Conservation (phyloP, 2,888 invertebrate genomes). For the Falcaria lacertinaria region DNA sequence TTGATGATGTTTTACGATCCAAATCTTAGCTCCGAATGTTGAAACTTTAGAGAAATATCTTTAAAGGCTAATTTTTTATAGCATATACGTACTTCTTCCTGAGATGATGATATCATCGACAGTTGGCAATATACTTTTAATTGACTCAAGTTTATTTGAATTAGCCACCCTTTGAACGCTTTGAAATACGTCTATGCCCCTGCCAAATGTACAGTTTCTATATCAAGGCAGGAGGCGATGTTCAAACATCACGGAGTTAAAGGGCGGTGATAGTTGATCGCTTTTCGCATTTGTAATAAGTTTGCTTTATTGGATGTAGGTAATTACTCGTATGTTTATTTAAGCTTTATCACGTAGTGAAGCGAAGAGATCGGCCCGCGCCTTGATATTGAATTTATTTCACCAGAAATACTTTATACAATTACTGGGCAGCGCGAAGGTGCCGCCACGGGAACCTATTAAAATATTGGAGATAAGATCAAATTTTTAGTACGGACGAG, state of each 20-base stretch:
- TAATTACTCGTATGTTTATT: slow-evolving; percentile 78
- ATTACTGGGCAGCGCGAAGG: slow-evolving; percentile 61
- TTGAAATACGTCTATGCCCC: too few relatives aligned
- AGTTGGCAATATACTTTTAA: too few relatives aligned
- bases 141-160: too few relatives aligned
- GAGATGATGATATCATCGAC: too few relatives aligned
- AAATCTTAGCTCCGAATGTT: slow-evolving; percentile 2
- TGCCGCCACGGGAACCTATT: slow-evolving; percentile 77
- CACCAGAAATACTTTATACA: slow-evolving; percentile 63
- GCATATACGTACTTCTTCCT: too few relatives aligned
- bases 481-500: slow-evolving; percentile 68
- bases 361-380: slow-evolving; percentile 39
- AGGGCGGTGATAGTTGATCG: slow-evolving; percentile 65
- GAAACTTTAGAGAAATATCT: neutral
- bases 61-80: too few relatives aligned
- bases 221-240: slow-evolving; percentile 36
- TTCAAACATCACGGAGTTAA: slow-evolving; percentile 43
- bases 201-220: slow-evolving; percentile 33
- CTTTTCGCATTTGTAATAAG: slow-evolving; percentile 73
- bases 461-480: slow-evolving; percentile 77
- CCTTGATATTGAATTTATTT: slow-evolving; percentile 68
- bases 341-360: slow-evolving; percentile 68
- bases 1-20: slow-evolving; percentile 13
- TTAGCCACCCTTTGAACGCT: too few relatives aligned
- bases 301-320: slow-evolving; percentile 61